Conservation (phyloP, 2,888 invertebrate species). For the Eurois occulta region DNA sequence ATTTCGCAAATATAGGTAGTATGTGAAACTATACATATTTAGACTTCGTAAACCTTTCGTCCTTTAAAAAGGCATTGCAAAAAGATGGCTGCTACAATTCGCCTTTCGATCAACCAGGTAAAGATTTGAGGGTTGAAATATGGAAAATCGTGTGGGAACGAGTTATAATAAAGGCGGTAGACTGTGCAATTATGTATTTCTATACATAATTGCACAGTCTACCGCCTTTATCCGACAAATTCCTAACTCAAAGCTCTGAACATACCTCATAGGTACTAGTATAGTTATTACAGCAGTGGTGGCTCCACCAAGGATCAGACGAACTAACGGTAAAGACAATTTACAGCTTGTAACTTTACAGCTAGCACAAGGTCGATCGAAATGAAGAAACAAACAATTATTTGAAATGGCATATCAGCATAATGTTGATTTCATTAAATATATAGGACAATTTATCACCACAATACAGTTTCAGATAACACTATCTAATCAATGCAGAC, state of each 20-base stretch:
- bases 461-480: slow-evolving; percentile 47
- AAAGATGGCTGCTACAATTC: neutral
- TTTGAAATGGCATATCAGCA: slow-evolving; percentile 32
- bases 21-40: neutral
- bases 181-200: too few species aligned
- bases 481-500: slow-evolving; percentile 57
- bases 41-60: neutral
- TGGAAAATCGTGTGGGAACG: neutral
- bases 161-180: too few species aligned
- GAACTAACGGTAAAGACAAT: slow-evolving; percentile 50
- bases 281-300: slow-evolving; percentile 27
- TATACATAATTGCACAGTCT: neutral
- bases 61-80: neutral
- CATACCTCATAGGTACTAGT: slow-evolving; percentile 2
- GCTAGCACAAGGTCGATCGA: slow-evolving; percentile 54
- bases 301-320: slow-evolving; percentile 42
- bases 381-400: slow-evolving; percentile 47
- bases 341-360: slow-evolving; percentile 56
- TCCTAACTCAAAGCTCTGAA: slow-evolving; percentile 17
- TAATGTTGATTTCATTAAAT: slow-evolving; percentile 48
- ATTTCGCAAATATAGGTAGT: slow-evolving; percentile 19
- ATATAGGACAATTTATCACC: slow-evolving; percentile 47
- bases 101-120: neutral
- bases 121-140: neutral
- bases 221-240: neutral